phyloP scores from a whole-genome alignment of 2,888 invertebrate genomes.

The Quadroppia sp. region DNA sequence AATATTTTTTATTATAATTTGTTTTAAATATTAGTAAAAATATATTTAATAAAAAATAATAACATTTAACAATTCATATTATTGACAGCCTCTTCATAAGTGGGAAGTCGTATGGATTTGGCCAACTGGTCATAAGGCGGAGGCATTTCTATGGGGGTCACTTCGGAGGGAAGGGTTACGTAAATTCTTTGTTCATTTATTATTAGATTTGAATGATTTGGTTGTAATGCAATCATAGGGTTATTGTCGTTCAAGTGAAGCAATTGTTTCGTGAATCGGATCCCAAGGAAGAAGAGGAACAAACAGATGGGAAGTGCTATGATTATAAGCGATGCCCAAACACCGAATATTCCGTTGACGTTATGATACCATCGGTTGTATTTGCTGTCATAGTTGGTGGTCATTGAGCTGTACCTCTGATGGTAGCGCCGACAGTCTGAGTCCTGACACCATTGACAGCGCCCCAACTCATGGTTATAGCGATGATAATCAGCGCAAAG shows the following conservation, averaged over 20 bases:
- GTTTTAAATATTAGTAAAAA: neutral
- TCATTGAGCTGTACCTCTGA: neutral
- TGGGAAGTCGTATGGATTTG: neutral
- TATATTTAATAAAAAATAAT: neutral
- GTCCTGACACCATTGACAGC: neutral
- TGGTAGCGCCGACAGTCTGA: neutral
- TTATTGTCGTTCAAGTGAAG: neutral
- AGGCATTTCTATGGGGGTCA: neutral
- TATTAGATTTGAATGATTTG: neutral
- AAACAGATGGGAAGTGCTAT: slow-evolving; percentile 14
- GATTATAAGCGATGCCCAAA: slow-evolving; percentile 21
- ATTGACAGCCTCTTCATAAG: slow-evolving; percentile 25
- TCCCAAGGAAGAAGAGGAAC: slow-evolving; percentile 6
- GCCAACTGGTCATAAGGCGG: slow-evolving; percentile 19
- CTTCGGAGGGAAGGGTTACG: neutral
- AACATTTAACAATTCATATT: neutral
- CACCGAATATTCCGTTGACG: slow-evolving; percentile 19
- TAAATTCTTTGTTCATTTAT: neutral
- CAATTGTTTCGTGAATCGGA: slow-evolving; percentile 18
- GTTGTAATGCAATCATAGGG: no score
- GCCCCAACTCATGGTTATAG: neutral
- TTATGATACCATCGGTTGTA: slow-evolving; percentile 30
- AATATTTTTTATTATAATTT: neutral
- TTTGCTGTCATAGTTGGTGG: neutral
- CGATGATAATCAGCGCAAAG: neutral